phyloP scores from a whole-genome alignment of 2,113 vertebrate genomes.

The Brachionichthys hirsutus region DNA sequence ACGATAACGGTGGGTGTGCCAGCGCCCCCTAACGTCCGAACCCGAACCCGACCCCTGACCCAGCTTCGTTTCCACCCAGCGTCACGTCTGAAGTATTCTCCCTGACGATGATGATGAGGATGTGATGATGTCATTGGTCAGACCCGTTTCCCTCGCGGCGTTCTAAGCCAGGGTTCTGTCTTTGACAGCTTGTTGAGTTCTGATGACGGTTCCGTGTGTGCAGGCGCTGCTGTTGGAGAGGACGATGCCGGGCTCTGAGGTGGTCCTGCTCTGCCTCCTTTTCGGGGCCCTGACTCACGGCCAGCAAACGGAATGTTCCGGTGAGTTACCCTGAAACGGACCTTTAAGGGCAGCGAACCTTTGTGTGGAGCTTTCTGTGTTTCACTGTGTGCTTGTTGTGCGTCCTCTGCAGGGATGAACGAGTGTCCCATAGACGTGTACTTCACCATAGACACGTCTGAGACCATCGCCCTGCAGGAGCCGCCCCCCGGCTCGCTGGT shows the following conservation, averaged over 20 bases:
- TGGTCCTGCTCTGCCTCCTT: constrained; percentile 57
- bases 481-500: constrained; percentile 88
- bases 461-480: constrained; percentile 93
- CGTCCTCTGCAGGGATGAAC: constrained; percentile 74
- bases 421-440: constrained; percentile 88
- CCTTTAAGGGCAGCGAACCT: background rate
- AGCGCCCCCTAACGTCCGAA: no score
- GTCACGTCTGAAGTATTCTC: no score
- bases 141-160: no score
- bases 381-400: constrained; percentile 6
- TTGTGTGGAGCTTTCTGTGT: background rate
- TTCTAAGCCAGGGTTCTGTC: no score
- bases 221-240: constrained; percentile 61
- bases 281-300: constrained; percentile 50
- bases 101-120: no score
- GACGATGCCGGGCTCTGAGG: constrained; percentile 66
- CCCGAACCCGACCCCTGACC: no score
- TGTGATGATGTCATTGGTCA: no score
- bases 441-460: constrained; percentile 96
- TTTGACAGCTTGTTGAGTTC: no score
- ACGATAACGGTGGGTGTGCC: no score
- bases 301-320: constrained; percentile 43
- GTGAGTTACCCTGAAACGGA: constrained; percentile 60
- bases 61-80: no score
- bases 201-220: no score